Conservation (phyloP, 2,888 invertebrate species). For the Trilocha varians region DNA sequence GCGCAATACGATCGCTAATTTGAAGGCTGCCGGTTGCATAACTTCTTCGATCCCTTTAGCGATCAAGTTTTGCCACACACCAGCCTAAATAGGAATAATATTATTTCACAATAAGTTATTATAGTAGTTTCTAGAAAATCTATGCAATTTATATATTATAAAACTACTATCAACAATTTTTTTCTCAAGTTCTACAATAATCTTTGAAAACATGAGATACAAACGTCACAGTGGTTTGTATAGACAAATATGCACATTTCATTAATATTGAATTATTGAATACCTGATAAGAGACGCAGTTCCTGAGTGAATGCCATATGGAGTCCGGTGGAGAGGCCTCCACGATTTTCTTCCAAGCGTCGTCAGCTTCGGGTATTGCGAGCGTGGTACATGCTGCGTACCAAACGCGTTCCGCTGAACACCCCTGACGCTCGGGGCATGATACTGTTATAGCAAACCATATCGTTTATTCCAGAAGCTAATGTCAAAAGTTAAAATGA, state of each 20-base stretch:
- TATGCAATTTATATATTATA: not conserved
- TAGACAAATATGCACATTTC: not conserved
- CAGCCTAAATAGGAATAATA: conserved; percentile 34
- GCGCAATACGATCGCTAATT: conserved; percentile 52
- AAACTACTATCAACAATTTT: not conserved
- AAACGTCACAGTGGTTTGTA: no score
- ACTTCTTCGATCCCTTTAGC: conserved; percentile 48
- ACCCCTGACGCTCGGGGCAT: conserved; percentile 36
- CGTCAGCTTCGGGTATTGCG: conserved; percentile 37
- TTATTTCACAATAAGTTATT: not conserved
- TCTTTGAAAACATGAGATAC: no score
- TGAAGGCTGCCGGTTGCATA: conserved; percentile 56
- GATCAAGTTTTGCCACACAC: conserved; percentile 51
- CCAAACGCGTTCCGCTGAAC: conserved; percentile 55
- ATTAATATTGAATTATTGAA: no score
- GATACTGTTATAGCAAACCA: no score
- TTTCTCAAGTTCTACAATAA: not conserved
- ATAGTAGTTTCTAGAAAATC: not conserved
- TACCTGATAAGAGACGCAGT: conserved; percentile 62
- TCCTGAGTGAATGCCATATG: conserved; percentile 55
- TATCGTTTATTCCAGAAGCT: no score
- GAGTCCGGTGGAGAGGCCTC: conserved; percentile 39
- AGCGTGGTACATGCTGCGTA: conserved; percentile 45
- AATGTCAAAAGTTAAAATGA: no score
- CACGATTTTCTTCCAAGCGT: conserved; percentile 45